Evolutionary conservation across 2,888 invertebrate genomes (phyloP), one percentile per base, ranked within the genome.

Genomic region (Hirtodrosophila alboralis): DNA sequence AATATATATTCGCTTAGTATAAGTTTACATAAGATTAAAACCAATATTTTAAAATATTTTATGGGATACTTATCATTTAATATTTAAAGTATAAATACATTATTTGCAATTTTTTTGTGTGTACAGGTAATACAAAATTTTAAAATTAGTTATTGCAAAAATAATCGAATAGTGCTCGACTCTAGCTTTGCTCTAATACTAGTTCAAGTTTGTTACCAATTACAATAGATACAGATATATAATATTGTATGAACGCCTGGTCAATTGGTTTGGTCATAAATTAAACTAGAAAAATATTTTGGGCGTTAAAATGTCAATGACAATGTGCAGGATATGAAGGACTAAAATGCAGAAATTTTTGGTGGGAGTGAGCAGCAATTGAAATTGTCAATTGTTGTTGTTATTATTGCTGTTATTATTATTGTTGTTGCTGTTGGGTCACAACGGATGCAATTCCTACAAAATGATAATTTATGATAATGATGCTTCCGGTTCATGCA

Each of bases 381-480:
- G 83, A 81, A 81, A 81, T 74, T 68, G 84, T 66, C 76, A 73
- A 70, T 52, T 75, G 62, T 63, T 75, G 75, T 14, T 54, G 40
- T 10, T 43, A 60, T 10, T 68, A 36, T 38, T 45, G 61, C 27
- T 66, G 61, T 31, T 75, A 60, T 56, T 69, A 58, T 36, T 49
- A 31, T 51, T 44, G 57, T 41, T 61, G 58, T 43, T 67, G 65
- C 34, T 51, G 60, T 37, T 62, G 63, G 61, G 58, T 51, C 69
- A 58, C 53, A 68, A 44, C 88, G 88, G 88, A 88, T 84, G 87
- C 87, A 88, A 88, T 88, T 89, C 87, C 89, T 87, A 81, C 87
- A 88, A 88, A 88, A 88, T 89, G 88, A 88, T 89, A 88, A 88
- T 88, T 88, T 88, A 88, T 88, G 89, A 86, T 88, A 88, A 88